These are phyloP conservation scores for Strix aluco DNA, from an alignment of 2,113 vertebrate genomes.

Conservation along the genomic window DNA sequence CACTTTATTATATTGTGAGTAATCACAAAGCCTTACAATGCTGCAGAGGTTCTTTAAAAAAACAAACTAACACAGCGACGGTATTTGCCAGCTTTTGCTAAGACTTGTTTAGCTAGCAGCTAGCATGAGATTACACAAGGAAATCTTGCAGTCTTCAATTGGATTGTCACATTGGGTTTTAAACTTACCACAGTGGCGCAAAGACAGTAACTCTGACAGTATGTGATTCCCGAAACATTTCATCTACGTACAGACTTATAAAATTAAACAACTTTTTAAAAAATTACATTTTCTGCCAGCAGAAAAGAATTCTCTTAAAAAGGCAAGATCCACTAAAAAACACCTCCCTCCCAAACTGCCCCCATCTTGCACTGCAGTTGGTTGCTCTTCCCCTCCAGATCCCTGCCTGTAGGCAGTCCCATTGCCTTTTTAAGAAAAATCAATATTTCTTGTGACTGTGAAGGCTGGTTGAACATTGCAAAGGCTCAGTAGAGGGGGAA, in stretches of 20 bases:
- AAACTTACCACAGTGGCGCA: constrained; percentile 7
- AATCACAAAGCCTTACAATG: constrained; percentile 51
- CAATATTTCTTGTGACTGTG: neutral
- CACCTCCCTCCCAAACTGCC: neutral
- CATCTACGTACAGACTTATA: neutral
- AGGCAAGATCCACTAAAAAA: neutral
- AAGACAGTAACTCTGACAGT: neutral
- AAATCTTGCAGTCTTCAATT: constrained; percentile 11
- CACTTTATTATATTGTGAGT: constrained; percentile 51
- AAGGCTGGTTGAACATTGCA: neutral
- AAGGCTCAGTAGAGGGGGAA: neutral
- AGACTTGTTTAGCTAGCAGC: constrained; percentile 7
- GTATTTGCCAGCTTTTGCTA: constrained; percentile 27
- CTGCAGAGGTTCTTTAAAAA: constrained; percentile 19
- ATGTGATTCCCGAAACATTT: neutral
- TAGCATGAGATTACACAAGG: neutral
- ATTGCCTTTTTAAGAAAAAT: constrained; percentile 44
- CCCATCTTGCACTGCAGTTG: neutral
- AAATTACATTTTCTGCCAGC: constrained; percentile 57
- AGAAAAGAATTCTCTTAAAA: constrained; percentile 58
- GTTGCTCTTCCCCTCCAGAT: neutral
- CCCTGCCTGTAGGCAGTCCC: neutral
- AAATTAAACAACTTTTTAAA: constrained; percentile 28
- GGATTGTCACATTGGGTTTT: constrained; percentile 37
- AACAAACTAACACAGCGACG: neutral